phyloP scores from a whole-genome alignment of 2,888 invertebrate genomes.

The Zygogramma bicolorata region DNA sequence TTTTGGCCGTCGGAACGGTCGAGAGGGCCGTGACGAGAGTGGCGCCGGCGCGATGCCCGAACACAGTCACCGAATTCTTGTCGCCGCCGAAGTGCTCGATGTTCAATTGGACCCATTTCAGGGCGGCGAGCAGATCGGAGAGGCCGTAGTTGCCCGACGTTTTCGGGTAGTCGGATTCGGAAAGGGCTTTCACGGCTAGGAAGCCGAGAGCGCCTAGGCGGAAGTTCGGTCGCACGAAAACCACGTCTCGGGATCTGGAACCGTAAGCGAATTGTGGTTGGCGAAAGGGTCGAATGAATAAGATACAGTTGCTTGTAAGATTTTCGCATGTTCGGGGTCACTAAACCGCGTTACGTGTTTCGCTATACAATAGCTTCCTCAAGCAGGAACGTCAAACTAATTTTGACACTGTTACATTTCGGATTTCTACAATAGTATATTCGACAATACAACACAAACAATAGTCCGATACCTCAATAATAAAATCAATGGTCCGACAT shows the following conservation, averaged over 20 bases:
- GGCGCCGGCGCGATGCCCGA: conserved; percentile 87
- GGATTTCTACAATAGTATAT: too few species aligned
- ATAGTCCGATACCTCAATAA: too few species aligned
- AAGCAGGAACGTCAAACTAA: too few species aligned
- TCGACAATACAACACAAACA: too few species aligned
- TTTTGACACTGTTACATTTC: too few species aligned
- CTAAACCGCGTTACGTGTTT: too few species aligned
- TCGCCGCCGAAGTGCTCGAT: conserved; percentile 89
- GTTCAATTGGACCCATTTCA: conserved; percentile 86
- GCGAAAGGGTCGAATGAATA: too few species aligned
- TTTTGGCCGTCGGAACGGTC: conserved; percentile 72
- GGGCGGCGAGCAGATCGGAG: conserved; percentile 81
- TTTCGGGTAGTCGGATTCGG: conserved; percentile 77
- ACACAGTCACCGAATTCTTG: conserved; percentile 79
- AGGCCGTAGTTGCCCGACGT: conserved; percentile 90
- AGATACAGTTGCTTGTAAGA: too few species aligned
- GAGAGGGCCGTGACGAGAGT: conserved; percentile 83
- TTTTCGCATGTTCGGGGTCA: too few species aligned
- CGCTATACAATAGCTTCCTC: too few species aligned
- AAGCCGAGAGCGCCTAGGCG: conserved; percentile 77
- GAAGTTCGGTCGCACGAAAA: conserved; percentile 90
- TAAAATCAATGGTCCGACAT: too few species aligned
- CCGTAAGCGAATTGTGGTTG: too few species aligned
- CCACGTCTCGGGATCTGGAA: conserved; percentile 80
- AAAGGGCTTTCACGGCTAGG: conserved; percentile 78